Evolutionary conservation across 2,113 vertebrate species (phyloP).

Genomic region (Thermophis baileyi): DNA sequence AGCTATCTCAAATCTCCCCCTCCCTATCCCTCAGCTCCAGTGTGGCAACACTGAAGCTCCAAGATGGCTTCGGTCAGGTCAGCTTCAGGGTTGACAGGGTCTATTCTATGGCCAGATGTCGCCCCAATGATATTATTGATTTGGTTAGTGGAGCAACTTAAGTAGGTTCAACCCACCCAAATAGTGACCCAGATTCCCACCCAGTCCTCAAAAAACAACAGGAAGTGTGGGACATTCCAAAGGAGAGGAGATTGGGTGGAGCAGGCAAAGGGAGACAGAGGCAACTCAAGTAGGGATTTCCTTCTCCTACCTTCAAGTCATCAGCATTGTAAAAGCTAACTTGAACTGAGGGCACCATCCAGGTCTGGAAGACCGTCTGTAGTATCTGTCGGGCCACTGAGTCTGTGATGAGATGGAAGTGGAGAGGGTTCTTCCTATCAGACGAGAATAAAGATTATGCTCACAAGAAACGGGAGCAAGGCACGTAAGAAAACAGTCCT

Average conservation of each 20-base stretch:
- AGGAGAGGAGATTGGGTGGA: background rate
- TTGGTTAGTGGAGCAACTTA: background rate
- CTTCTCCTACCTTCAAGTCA: conserved; percentile 82
- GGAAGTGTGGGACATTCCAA: background rate
- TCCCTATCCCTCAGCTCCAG: no score
- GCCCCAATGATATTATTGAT: background rate
- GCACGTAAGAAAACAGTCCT: background rate
- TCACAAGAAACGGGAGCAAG: background rate
- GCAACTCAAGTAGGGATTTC: background rate
- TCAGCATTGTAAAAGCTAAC: conserved; percentile 93
- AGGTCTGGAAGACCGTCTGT: conserved; percentile 84
- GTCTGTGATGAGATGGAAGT: conserved; percentile 94
- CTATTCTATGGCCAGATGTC: background rate
- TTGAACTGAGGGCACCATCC: conserved; percentile 90
- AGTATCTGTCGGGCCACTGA: conserved; percentile 84
- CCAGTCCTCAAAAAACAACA: background rate
- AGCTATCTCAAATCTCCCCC: no score
- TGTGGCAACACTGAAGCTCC: no score
- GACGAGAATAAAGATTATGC: conserved; percentile 2
- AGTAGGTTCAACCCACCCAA: background rate
- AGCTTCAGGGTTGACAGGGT: no score
- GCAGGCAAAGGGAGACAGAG: background rate
- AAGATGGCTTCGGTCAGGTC: no score
- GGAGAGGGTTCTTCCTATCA: conserved; percentile 89
- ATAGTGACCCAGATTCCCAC: background rate